A percentile compares a stretch with the other conserved stretches of the same genome.
These are phyloP conservation scores for Eupithecia vulgata DNA, from an alignment of 2,888 invertebrate genomes.

Conservation along the genomic window DNA sequence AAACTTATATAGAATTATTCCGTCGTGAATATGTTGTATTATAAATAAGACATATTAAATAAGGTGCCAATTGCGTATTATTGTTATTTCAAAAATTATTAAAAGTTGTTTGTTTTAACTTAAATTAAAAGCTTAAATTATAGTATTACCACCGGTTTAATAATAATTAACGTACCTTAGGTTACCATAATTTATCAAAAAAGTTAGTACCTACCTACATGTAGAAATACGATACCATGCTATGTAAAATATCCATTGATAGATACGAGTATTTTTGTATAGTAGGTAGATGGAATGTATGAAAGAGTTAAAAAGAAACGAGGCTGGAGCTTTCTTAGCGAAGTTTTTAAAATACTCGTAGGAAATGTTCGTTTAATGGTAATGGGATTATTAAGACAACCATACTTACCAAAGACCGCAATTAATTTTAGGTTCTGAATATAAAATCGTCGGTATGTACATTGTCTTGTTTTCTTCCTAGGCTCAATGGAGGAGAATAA, in stretches of 20 bases:
- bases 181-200: constrained; percentile 23
- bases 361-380: not conserved
- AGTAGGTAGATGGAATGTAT: constrained; percentile 21
- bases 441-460: not conserved
- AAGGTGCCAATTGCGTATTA: constrained; percentile 42
- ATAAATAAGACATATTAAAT: constrained; percentile 46
- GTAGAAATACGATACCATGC: constrained; percentile 42
- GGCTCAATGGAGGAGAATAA: not conserved
- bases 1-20: constrained; percentile 44
- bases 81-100: constrained; percentile 51
- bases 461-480: constrained; percentile 7
- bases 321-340: constrained; percentile 43
- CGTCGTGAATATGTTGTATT: constrained; percentile 52
- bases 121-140: constrained; percentile 46
- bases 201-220: constrained; percentile 16
- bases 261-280: constrained; percentile 30
- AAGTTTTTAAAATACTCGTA: constrained; percentile 33
- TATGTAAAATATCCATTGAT: constrained; percentile 25
- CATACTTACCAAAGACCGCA: not conserved
- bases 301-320: constrained; percentile 8
- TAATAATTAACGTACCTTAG: not conserved
- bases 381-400: not conserved
- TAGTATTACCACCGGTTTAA: constrained; percentile 52
- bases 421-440: not conserved
- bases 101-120: constrained; percentile 17